Evolutionary conservation across 2,113 vertebrate species (phyloP), one percentile per base, ranked within the genome.

Genomic region (Boleophthalmus pectinirostris): DNA sequence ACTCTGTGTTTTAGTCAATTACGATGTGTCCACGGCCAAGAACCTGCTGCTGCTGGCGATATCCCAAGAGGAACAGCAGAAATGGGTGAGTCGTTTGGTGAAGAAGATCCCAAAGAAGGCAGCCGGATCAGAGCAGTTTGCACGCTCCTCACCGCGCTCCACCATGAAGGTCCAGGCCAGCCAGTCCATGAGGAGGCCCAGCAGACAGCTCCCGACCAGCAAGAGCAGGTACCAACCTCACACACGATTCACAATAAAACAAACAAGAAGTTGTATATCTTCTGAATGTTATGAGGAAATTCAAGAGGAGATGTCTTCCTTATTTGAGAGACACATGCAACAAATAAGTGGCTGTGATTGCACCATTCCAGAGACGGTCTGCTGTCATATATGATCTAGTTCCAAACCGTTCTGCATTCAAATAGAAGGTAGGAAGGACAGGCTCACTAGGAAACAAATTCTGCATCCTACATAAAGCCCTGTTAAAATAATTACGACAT

Each of bases 31-130:
- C 23, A 95, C 96, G 68, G 98, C 97, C 33, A 99, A 99, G 94
- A 98, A 98, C 88, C 93, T 99, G 68, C 95, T 99, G 85, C 90
- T 99, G 85, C 89, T 99, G 83, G 98, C 98, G 25, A 82, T 89
- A 60, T 96, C 97, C 64, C 98, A 97, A 0, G 98, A 99, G 85
- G 97, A 99, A 57, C 98, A 99, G 92, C 96, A 99, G 87, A 98
- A 98, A 85, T 99, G 98, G 98, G 97, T 99, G 75, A 97, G 94
- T 90, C 94, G 97, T 61, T 90, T 99, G 85, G 96, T 98, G 72
- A 99, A 99, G 92, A 98, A 97, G 86, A 98, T 99, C 70, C 98
- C 97, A 68, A 99, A 98, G 92, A 99, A 99, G 90, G 96, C 97
- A 25, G 96, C 96, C 0, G 93, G 95, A 0, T 92, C 96, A 16